A percentile compares a stretch with the other conserved stretches of the same genome.
phyloP scores from a whole-genome alignment of 2,113 vertebrate genomes.

The Caranx melampygus region DNA sequence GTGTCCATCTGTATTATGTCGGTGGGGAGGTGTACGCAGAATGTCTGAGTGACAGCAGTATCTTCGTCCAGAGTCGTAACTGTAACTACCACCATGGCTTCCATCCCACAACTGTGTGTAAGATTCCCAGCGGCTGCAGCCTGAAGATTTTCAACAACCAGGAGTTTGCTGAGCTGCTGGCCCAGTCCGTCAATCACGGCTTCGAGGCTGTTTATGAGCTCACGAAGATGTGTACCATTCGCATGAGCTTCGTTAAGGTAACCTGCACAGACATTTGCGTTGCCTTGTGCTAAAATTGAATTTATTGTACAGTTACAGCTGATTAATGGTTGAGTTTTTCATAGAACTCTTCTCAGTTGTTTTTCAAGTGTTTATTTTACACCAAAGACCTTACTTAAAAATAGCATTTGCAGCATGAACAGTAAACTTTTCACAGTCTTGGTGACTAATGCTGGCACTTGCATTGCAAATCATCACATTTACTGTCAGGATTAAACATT shows the following conservation, averaged over 20 bases:
- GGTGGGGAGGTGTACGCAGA: constrained; percentile 98
- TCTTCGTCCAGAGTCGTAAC: constrained; percentile 99
- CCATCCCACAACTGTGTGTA: constrained; percentile 98
- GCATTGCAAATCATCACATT: too few species aligned
- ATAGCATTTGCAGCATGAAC: too few species aligned
- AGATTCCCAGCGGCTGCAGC: constrained; percentile 98
- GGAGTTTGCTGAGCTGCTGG: constrained; percentile 96
- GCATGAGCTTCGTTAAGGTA: constrained; percentile 99
- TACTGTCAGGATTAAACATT: too few species aligned
- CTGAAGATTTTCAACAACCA: constrained; percentile 99
- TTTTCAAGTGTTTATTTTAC: too few species aligned
- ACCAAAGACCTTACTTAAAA: too few species aligned
- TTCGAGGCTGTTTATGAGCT: constrained; percentile 99
- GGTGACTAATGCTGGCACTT: too few species aligned
- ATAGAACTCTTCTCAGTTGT: background rate
- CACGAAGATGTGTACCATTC: constrained; percentile 99
- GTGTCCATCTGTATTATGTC: constrained; percentile 97
- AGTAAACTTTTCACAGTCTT: background rate
- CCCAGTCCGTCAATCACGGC: constrained; percentile 98
- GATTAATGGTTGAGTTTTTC: too few species aligned
- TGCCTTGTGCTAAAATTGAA: background rate
- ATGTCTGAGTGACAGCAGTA: constrained; percentile 98
- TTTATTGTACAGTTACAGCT: too few species aligned
- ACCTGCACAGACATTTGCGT: background rate
- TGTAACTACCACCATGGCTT: constrained; percentile 99